Conservation (phyloP, 2,888 invertebrate genomes). For the Ectemnius cavifrons region DNA sequence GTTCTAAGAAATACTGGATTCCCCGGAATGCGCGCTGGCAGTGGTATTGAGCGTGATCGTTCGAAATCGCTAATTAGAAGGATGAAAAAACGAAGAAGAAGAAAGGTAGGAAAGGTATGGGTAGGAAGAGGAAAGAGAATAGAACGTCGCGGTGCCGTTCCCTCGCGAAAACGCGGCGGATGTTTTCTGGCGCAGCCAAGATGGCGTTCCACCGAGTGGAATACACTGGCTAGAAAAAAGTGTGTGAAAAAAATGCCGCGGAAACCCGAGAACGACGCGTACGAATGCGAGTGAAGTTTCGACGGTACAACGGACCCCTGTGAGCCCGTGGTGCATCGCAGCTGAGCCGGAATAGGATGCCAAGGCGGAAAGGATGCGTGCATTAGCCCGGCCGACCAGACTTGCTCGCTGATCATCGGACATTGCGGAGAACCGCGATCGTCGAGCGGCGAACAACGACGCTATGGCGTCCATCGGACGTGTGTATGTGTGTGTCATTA, state of each 20-base stretch:
- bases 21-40: too few relatives aligned
- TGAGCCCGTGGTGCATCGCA: constrained; percentile 42
- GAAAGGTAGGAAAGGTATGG: constrained; percentile 8
- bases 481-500: constrained; percentile 64
- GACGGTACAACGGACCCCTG: constrained; percentile 28
- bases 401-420: constrained; percentile 51
- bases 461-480: constrained; percentile 74
- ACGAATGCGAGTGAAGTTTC: constrained; percentile 52
- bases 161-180: constrained; percentile 47
- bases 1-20: too few relatives aligned
- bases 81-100: constrained; percentile 28
- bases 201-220: constrained; percentile 69
- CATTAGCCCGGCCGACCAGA: constrained; percentile 50
- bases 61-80: not conserved
- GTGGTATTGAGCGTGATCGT: constrained; percentile 6
- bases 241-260: constrained; percentile 70
- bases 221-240: constrained; percentile 68
- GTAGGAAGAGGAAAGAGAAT: constrained; percentile 23
- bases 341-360: constrained; percentile 34
- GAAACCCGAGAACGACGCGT: constrained; percentile 66
- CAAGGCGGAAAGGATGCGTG: constrained; percentile 45
- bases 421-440: constrained; percentile 58
- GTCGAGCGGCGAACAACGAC: constrained; percentile 69
- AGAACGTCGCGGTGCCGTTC: constrained; percentile 52
- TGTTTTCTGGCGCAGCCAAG: constrained; percentile 65